Base-by-base conservation (phyloP, 2,888 invertebrate species). In the Strigamia crassipes region DNA sequence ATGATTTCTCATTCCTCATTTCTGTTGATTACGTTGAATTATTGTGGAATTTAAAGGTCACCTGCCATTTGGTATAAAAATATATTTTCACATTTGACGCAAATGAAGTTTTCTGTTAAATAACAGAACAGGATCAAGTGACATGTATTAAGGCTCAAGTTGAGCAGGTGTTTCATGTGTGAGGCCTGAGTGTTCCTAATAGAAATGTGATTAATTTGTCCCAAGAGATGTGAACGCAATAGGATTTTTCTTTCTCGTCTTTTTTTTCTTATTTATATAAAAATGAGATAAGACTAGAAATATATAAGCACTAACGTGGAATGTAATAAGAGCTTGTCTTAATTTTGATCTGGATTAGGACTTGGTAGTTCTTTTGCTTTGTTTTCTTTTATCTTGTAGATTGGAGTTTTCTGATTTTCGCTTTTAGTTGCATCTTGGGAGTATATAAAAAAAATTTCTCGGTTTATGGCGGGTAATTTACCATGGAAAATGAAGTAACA, bases 131-230 rank as follows among this genome's bases (percentile, higher is more conserved):
- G n/a, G 51, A 51, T 51, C 51, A 51, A n/a, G 51, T 15, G 51
- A 51, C n/a, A 15, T 51, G n/a, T 51, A 15, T 9, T 51, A 51
- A 51, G 51, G 51, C 13, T 51, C 51, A 51, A 51, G n/a, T n/a
- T 15, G n/a, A n/a, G 51, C 51, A 51, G 51, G 51, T 51, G 51
- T 51, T 4, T 51, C 15, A 46, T 51, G 51, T 51, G 51, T n/a
- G 51, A 51, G 3, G 27, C 27, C 27, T 6, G 4, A 9, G n/a
- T 18, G 56, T 18, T 56, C 56, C n/a, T 56, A 18, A 56, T 56
- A 51, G 56, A 56, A 18, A 18, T 56, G 56, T 56, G 56, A 56
- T 56, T 56, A 56, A 56, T 56, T 56, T 56, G 56, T 56, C 56
- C n/a, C 6, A 56, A 6, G 56, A 56, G 56, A 56, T 21, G 1